Evolutionary conservation across 2,888 invertebrate genomes (phyloP), one percentile per base, ranked within the genome.

Genomic region (Oxystoma pomonae): DNA sequence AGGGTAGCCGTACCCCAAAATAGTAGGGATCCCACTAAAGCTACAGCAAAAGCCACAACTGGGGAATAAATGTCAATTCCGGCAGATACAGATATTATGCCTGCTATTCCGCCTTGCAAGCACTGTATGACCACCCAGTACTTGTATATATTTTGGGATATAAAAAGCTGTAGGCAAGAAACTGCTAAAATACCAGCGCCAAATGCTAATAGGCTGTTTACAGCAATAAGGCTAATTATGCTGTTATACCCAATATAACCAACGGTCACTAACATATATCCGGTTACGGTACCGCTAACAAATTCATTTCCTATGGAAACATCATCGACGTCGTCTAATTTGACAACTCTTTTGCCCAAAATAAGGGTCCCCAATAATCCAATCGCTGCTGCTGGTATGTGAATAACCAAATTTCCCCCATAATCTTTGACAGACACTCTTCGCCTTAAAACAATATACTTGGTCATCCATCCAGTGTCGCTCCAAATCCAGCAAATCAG

Each of bases 401-500:
- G 79, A 16, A 79, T 69, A 1, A 75, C 65, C 2, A 74, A 64
- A n/a, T 73, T 71, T 0, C 78, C 80, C 12, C 71, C 75, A 35
- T 73, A 72, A 66, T 81, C 80, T 50, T 71, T 72, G 53, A 78
- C 74, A 1, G 63, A 55, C 0, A 78, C 77, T 16, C 64, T 55
- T 12, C 63, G 61, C 3, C 63, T 70, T 1, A 65, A n/a, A n/a
- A 79, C 35, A 1, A 17, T 50, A 18, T 69, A 70, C 1, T 62
- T 65, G 1, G 67, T 68, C 76, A 80, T 76, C 77, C 79, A 79
- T 9, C 80, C 80, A 1, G 70, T 52, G 0, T 68, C 59, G 16
- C 74, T 72, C 77, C 78, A 78, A n/a, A 73, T 68, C 80, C 79
- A 80, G 63, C 77, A 77, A 19, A 80, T 74, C 5, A 77, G 51